These are phyloP conservation scores for Ectemnius lituratus DNA, from an alignment of 2,888 invertebrate species.

Conservation along the genomic window DNA sequence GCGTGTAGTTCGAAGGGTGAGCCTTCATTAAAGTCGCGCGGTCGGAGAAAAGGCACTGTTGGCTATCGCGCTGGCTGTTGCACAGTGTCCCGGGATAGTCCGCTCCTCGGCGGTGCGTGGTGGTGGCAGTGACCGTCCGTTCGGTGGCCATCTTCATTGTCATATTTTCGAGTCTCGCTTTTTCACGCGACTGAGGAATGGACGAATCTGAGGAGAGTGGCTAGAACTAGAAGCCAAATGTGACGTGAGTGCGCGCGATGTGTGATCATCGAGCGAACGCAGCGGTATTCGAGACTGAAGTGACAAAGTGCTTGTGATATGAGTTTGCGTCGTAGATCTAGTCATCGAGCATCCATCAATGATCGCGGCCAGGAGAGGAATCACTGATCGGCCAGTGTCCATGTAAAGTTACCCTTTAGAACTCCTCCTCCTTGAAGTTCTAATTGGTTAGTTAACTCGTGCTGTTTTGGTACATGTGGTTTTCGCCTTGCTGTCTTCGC, in stretches of 20 bases:
- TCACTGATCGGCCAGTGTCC: slow-evolving; percentile 58
- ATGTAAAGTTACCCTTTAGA: slow-evolving; percentile 66
- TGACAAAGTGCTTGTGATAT: slow-evolving; percentile 57
- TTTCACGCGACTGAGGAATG: slow-evolving; percentile 12
- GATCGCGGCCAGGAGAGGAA: slow-evolving; percentile 53
- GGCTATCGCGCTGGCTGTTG: slow-evolving; percentile 30
- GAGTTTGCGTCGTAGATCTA: slow-evolving; percentile 68
- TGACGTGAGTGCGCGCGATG: slow-evolving; percentile 43
- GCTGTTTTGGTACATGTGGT: slow-evolving; percentile 58
- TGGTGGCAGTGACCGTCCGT: not conserved
- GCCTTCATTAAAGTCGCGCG: slow-evolving; percentile 5
- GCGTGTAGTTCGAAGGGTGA: slow-evolving; percentile 26
- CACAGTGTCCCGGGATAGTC: slow-evolving; percentile 31
- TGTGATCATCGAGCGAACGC: slow-evolving; percentile 27
- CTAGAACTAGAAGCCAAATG: slow-evolving; percentile 8
- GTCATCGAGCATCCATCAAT: slow-evolving; percentile 42
- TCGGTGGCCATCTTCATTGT: slow-evolving; percentile 2
- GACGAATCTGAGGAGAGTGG: slow-evolving; percentile 22
- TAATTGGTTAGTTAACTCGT: slow-evolving; percentile 66
- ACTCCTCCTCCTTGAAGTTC: slow-evolving; percentile 55
- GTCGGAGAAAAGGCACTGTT: slow-evolving; percentile 14
- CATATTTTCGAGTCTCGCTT: slow-evolving; percentile 42
- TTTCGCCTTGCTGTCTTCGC: slow-evolving; percentile 25
- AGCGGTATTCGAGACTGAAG: slow-evolving; percentile 31
- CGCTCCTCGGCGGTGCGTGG: slow-evolving; percentile 7